A percentile compares a stretch with the other conserved stretches of the same genome.
phyloP scores from a whole-genome alignment of 2,113 vertebrate species.

The Xiphophorus couchianus region DNA sequence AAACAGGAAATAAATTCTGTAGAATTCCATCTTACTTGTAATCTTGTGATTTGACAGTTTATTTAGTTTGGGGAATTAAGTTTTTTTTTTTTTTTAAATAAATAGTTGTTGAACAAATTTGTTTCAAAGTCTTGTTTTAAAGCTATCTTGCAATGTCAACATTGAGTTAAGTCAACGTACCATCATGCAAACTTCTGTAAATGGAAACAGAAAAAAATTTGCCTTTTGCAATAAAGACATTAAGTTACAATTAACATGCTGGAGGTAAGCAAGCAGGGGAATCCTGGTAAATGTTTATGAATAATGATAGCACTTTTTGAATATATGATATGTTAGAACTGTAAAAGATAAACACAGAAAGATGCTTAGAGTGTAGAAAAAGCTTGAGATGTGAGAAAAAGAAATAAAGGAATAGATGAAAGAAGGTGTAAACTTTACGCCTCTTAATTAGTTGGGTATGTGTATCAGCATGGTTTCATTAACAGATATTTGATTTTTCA shows the following conservation, averaged over 20 bases:
- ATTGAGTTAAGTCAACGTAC: no score
- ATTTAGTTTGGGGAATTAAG: no score
- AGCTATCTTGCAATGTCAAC: no score
- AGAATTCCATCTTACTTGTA: no score
- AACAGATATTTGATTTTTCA: slow-evolving; percentile 47
- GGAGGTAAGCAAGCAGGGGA: neutral
- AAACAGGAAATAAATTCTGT: no score
- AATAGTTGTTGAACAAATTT: no score
- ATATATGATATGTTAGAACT: slow-evolving; percentile 23
- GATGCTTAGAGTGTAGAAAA: neutral
- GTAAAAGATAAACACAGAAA: neutral
- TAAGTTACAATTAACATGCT: neutral
- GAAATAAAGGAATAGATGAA: neutral
- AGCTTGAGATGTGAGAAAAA: neutral
- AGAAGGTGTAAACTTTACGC: slow-evolving; percentile 40
- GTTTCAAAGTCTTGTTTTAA: no score
- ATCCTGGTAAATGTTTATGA: slow-evolving; percentile 1
- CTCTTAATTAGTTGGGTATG: slow-evolving; percentile 47
- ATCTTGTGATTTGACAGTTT: no score
- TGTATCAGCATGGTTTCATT: slow-evolving; percentile 35
- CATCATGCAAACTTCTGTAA: no score
- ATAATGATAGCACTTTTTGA: neutral
- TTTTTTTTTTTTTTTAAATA: no score
- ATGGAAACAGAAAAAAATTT: no score
- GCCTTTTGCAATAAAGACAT: neutral